Percentiles rank a stretch among this genome's conserved stretches.
These are phyloP conservation scores for Sesamia nonagrioides DNA, from an alignment of 1,140 invertebrate species.

Conservation along the genomic window DNA sequence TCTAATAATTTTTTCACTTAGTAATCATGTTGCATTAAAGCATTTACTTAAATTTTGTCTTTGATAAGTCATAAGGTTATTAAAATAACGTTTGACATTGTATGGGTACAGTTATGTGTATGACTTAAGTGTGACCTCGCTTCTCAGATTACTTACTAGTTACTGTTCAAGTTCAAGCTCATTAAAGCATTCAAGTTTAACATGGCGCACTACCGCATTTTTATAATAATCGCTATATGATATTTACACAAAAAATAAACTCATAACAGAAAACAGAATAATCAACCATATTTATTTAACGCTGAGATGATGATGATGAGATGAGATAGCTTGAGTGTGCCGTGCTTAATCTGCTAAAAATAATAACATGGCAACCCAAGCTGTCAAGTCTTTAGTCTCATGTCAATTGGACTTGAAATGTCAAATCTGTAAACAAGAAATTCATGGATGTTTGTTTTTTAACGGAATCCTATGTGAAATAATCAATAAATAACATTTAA, in stretches of 20 bases:
- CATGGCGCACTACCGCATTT: too few relatives aligned
- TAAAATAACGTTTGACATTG: constrained; percentile 30
- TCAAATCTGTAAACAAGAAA: constrained; percentile 58
- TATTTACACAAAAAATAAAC: background rate
- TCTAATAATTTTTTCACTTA: too few relatives aligned
- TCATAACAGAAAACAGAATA: background rate
- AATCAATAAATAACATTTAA: constrained; percentile 46
- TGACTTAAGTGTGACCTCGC: constrained; percentile 23
- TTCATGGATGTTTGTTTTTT: constrained; percentile 52
- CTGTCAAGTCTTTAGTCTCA: constrained; percentile 9
- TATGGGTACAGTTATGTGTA: constrained; percentile 42
- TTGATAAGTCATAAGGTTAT: background rate
- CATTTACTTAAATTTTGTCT: background rate
- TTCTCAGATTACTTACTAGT: constrained; percentile 25
- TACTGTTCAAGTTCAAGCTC: constrained; percentile 34
- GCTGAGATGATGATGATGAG: too few relatives aligned
- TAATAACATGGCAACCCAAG: constrained; percentile 17
- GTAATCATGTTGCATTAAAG: background rate
- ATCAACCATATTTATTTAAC: background rate
- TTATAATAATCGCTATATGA: background rate
- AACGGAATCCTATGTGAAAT: constrained; percentile 55
- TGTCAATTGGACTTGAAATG: constrained; percentile 49
- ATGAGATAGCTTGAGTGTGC: background rate
- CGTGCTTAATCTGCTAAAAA: background rate
- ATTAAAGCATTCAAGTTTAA: background rate